Evolutionary conservation across 2,797 vertebrate species (phyloP).

Genomic region (Macropus fuliginosus): DNA sequence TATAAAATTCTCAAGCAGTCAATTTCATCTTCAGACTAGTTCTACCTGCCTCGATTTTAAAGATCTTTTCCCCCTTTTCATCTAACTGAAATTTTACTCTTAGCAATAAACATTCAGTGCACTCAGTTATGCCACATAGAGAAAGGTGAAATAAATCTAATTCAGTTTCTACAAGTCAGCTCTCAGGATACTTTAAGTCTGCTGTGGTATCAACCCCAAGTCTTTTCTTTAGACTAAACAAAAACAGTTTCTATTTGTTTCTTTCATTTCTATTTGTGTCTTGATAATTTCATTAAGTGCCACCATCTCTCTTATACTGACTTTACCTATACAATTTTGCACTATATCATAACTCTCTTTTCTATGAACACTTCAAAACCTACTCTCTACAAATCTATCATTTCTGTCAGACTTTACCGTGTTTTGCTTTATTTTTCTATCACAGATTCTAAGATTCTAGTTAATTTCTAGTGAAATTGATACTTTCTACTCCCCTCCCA

Average conservation of each 20-base stretch:
- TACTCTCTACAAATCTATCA: background rate
- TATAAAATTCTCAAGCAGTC: conserved; percentile 18
- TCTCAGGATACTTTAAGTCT: background rate
- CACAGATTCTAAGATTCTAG: background rate
- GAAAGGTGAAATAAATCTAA: background rate
- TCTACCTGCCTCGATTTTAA: background rate
- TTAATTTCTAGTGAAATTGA: background rate
- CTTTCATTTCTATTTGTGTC: background rate
- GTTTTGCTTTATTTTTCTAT: background rate
- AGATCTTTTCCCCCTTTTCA: background rate
- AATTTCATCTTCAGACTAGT: background rate
- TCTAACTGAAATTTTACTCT: background rate
- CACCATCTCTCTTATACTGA: background rate
- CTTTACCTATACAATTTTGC: background rate
- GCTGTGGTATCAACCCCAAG: background rate
- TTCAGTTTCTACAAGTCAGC: background rate
- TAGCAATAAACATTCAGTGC: background rate
- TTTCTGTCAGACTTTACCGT: background rate
- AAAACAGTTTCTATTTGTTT: background rate
- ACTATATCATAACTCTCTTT: background rate
- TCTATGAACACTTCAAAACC: background rate
- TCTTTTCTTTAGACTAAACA: background rate
- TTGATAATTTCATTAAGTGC: background rate
- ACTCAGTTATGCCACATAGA: background rate
- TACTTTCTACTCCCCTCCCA: background rate